Evolutionary conservation across 2,888 invertebrate species (phyloP).

Genomic region (Cantharis nigra): DNA sequence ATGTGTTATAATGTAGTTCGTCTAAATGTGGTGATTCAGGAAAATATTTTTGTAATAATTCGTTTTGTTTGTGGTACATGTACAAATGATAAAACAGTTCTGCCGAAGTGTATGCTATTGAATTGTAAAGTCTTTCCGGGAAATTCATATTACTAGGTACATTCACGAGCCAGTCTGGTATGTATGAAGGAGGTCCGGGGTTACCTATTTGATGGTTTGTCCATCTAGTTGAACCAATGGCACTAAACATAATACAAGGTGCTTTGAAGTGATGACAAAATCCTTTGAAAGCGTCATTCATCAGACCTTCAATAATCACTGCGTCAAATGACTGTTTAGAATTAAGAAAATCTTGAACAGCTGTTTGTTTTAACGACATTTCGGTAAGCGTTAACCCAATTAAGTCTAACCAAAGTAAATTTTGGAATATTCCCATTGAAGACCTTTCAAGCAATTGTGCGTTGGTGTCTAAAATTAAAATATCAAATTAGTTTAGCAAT

Average conservation of each 20-base stretch:
- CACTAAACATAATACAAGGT: constrained; percentile 47
- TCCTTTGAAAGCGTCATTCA: constrained; percentile 55
- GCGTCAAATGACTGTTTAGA: constrained; percentile 46
- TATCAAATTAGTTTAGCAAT: not conserved
- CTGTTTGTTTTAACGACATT: constrained; percentile 16
- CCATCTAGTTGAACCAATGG: constrained; percentile 48
- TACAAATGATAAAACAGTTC: constrained; percentile 12
- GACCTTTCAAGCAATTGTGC: not conserved
- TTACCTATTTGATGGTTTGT: constrained; percentile 56
- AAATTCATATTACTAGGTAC: constrained; percentile 13
- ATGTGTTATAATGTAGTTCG: constrained; percentile 31
- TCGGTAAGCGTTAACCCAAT: constrained; percentile 8
- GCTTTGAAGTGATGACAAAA: constrained; percentile 43
- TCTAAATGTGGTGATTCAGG: constrained; percentile 25
- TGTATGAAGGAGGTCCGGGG: constrained; percentile 55
- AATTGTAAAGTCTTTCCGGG: constrained; percentile 19
- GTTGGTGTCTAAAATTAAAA: not conserved
- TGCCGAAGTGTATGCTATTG: not conserved
- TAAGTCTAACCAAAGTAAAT: not conserved
- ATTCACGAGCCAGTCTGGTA: constrained; percentile 51
- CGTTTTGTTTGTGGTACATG: constrained; percentile 25
- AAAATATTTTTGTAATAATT: constrained; percentile 31
- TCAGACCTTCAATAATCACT: constrained; percentile 52
- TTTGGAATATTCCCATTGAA: not conserved
- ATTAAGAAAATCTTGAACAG: constrained; percentile 30